Evolutionary conservation across 2,797 vertebrate species (phyloP), one percentile per base, ranked within the genome.

Genomic region (Pristis pectinata): DNA sequence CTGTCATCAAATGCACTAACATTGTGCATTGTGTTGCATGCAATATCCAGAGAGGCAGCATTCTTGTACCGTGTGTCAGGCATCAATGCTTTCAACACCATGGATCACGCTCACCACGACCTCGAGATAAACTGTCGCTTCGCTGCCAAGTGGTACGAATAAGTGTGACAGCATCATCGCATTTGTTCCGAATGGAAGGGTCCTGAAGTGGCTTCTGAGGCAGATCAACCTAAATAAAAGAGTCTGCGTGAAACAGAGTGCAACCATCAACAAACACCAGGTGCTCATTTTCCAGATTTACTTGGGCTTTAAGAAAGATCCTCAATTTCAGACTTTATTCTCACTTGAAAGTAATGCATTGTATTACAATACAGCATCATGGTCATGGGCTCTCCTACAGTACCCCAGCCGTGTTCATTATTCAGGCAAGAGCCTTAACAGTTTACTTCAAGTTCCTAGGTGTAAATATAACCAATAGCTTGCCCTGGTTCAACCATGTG

Each of bases 131-230:
- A 95, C 99, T 99, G 97, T 99, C 99, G 0, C 98, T 98, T 95
- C 99, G 98, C 97, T 99, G 99, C 99, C 99, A 99, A 53, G 97
- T 97, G 3, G 98, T 99, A 95, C 97, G 97, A 95, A 99, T 99
- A 96, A 99, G 97, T 95, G 97, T 97, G 95, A 99, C 96, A 2
- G 98, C 99, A 0, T 99, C 98, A 8, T 98, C 95, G 0, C 98
- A 99, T 44, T 98, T 98, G 96, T 98, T 99, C 97, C 97, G 97
- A 95, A 97, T 41, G 0, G 97, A 96, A 0, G 95, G 95, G 15
- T 99, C 98, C 24, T 95, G 96, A 94, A 99, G 95, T 0, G 95
- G 95, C 95, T 97, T 98, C 95, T 97, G 98, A 53, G 97, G 97
- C 15, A 99, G 98, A 61, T 97, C 97, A 0, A 99, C 98, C 99